A percentile compares a stretch with the other conserved stretches of the same genome.
Evolutionary conservation across 2,888 invertebrate genomes (phyloP).

Genomic region (Plusia festucae): DNA sequence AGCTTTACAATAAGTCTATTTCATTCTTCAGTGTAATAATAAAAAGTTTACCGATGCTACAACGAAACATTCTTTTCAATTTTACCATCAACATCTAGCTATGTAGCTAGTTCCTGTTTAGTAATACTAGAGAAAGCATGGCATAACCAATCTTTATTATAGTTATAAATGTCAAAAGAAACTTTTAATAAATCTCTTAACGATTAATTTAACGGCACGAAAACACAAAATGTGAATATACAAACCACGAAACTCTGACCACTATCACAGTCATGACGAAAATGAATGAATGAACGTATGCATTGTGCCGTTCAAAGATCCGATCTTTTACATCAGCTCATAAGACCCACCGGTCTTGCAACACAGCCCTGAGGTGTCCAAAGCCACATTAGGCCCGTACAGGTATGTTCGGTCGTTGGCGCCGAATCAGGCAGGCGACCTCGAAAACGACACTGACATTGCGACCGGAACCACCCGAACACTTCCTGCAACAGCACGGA

Average conservation of each 20-base stretch:
- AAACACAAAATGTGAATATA: neutral
- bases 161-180: too few species aligned
- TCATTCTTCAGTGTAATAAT: neutral
- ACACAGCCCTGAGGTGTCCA: slow-evolving; percentile 40
- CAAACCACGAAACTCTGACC: neutral
- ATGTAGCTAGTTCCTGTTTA: too few species aligned
- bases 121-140: too few species aligned
- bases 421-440: slow-evolving; percentile 71
- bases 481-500: slow-evolving; percentile 75
- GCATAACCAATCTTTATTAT: too few species aligned
- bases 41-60: neutral
- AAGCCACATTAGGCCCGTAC: slow-evolving; percentile 33
- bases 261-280: too few species aligned
- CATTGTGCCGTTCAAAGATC: neutral
- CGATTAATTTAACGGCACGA: too few species aligned
- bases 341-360: slow-evolving; percentile 33
- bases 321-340: slow-evolving; percentile 12
- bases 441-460: slow-evolving; percentile 82
- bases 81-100: too few species aligned
- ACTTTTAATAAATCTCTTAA: too few species aligned
- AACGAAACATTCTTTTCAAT: neutral
- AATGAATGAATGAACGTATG: neutral
- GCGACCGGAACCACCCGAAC: slow-evolving; percentile 75
- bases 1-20: neutral
- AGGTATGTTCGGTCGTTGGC: slow-evolving; percentile 61